A percentile compares a stretch with the other conserved stretches of the same genome.
Evolutionary conservation across 2,888 invertebrate species (phyloP).

Genomic region (Troilus luridus): DNA sequence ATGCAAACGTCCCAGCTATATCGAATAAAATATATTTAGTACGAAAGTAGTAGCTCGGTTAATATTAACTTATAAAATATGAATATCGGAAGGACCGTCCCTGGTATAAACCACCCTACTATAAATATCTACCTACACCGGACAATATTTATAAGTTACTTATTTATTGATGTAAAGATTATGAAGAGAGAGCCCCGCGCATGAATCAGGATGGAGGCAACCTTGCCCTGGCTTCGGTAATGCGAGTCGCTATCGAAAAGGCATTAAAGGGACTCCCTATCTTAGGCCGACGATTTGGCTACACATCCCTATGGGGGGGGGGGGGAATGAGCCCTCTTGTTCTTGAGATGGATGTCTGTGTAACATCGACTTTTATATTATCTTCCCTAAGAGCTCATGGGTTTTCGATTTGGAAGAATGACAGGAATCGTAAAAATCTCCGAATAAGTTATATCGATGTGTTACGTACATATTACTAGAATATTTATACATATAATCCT

Average conservation of each 20-base stretch:
- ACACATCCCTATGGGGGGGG: background rate
- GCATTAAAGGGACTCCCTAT: slow-evolving; percentile 28
- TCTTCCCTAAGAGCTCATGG: background rate
- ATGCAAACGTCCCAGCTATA: background rate
- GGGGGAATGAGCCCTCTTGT: background rate
- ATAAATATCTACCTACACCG: background rate
- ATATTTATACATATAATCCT: too few relatives aligned
- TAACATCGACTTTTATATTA: slow-evolving; percentile 11
- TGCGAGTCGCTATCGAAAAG: slow-evolving; percentile 39
- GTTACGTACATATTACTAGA: too few relatives aligned
- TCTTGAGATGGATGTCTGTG: background rate
- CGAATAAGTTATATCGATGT: background rate
- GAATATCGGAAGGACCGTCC: background rate
- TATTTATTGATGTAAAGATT: slow-evolving; percentile 12
- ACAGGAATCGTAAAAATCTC: background rate
- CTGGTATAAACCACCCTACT: background rate
- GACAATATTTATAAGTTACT: slow-evolving; percentile 26
- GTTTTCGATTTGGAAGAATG: background rate
- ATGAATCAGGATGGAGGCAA: slow-evolving; percentile 31
- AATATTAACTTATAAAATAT: background rate
- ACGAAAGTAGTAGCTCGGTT: background rate
- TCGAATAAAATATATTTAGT: background rate
- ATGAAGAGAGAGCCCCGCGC: background rate
- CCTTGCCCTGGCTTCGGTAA: slow-evolving; percentile 31
- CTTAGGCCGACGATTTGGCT: slow-evolving; percentile 34